These are phyloP conservation scores for Tapera naevia DNA, from an alignment of 2,797 vertebrate species.

Conservation along the genomic window DNA sequence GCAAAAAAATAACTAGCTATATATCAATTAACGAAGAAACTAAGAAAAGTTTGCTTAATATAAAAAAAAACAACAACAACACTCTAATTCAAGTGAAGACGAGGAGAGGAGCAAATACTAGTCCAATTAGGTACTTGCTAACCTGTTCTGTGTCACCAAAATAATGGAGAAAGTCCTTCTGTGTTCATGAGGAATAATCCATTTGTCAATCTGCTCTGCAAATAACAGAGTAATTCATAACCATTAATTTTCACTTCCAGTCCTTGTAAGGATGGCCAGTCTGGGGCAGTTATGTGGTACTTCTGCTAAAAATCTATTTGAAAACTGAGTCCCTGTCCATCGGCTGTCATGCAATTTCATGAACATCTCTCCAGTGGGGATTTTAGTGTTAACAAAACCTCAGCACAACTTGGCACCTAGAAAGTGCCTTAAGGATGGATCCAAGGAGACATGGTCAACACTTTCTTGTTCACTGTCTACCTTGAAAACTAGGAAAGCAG, in stretches of 20 bases:
- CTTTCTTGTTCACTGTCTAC: not conserved
- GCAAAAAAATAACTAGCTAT: not conserved
- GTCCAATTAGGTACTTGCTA: not conserved
- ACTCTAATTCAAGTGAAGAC: not conserved
- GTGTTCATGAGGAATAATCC: not conserved
- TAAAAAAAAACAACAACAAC: no score
- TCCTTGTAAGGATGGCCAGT: not conserved
- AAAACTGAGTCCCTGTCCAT: not conserved
- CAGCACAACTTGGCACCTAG: not conserved
- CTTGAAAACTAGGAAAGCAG: not conserved
- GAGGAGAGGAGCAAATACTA: not conserved
- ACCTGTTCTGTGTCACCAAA: not conserved
- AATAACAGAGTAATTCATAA: not conserved
- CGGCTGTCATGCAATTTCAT: not conserved
- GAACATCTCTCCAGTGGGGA: not conserved
- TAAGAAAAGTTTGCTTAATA: not conserved
- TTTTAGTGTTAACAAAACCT: not conserved
- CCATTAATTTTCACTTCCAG: not conserved
- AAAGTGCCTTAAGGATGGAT: not conserved
- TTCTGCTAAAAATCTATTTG: not conserved
- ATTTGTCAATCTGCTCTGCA: not conserved
- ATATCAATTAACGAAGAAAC: not conserved
- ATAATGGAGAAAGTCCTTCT: not conserved
- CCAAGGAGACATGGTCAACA: not conserved
- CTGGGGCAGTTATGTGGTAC: not conserved